Percentiles rank a stretch among this genome's conserved stretches.
Evolutionary conservation across 2,797 vertebrate genomes (phyloP).

Genomic region (Psittacula echo): DNA sequence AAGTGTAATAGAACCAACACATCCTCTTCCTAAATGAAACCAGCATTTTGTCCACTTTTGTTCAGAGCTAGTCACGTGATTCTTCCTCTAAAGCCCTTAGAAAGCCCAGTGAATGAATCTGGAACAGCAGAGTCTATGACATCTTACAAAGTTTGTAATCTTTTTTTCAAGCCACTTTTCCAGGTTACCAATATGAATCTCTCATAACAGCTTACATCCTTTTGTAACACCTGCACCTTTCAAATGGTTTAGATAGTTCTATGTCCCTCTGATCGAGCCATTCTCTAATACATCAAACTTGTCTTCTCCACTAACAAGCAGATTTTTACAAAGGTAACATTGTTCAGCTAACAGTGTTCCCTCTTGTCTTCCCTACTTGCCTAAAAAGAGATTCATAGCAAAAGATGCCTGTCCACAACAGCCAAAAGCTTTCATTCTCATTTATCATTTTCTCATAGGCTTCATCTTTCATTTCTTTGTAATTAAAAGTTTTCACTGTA

Average conservation of each 20-base stretch:
- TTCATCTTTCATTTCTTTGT: not conserved
- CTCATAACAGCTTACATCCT: not conserved
- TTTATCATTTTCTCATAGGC: not conserved
- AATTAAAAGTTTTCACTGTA: not conserved
- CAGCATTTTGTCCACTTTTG: not conserved
- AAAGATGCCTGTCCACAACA: not conserved
- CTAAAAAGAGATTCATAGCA: not conserved
- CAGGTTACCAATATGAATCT: not conserved
- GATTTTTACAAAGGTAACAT: not conserved
- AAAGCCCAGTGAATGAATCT: not conserved
- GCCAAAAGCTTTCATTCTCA: not conserved
- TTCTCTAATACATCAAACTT: not conserved
- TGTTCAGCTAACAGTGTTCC: not conserved
- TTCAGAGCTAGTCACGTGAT: not conserved
- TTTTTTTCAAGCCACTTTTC: not conserved
- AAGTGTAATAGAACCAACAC: not conserved
- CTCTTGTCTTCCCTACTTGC: not conserved
- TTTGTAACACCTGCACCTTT: not conserved
- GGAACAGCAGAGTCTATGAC: not conserved
- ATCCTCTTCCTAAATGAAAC: not conserved
- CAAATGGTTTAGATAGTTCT: not conserved
- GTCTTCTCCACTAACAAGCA: not conserved
- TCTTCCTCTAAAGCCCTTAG: not conserved
- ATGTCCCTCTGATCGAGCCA: not conserved
- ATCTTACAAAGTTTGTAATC: not conserved